phyloP scores from a whole-genome alignment of 2,888 invertebrate species.

The Scaeva pyrastri region DNA sequence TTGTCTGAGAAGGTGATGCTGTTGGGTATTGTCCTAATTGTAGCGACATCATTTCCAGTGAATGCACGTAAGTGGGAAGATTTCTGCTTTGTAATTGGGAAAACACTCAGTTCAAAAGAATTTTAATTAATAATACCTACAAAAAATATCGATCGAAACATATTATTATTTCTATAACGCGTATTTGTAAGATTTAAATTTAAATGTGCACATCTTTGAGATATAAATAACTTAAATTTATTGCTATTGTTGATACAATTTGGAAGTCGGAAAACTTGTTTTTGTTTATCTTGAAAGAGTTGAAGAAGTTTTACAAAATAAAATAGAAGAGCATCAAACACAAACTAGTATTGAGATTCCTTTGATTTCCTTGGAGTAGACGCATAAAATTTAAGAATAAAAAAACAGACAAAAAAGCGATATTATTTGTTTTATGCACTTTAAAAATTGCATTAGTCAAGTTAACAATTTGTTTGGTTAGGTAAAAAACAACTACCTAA shows the following conservation, averaged over 20 bases:
- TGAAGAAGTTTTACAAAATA: neutral
- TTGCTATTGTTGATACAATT: neutral
- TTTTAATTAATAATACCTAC: neutral
- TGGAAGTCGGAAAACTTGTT: conserved; percentile 16
- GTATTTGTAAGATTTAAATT: neutral
- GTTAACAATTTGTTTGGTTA: no score
- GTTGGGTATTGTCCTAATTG: conserved; percentile 19
- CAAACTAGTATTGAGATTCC: neutral
- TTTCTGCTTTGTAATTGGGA: conserved; percentile 1
- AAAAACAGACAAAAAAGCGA: no score
- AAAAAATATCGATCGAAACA: neutral
- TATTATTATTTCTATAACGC: neutral
- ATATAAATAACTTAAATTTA: neutral
- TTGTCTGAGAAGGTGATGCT: neutral
- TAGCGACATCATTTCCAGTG: neutral
- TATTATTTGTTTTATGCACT: no score
- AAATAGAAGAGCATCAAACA: neutral
- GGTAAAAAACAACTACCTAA: no score
- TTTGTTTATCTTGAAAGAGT: neutral
- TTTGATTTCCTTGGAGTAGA: neutral
- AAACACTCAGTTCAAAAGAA: neutral
- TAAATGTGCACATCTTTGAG: neutral
- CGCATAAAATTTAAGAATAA: no score
- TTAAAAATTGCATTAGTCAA: no score
- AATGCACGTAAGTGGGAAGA: conserved; percentile 41